Percentiles rank a stretch among this genome's conserved stretches.
Conservation (phyloP, 2,888 invertebrate genomes). For the Synergus laeviventris region DNA sequence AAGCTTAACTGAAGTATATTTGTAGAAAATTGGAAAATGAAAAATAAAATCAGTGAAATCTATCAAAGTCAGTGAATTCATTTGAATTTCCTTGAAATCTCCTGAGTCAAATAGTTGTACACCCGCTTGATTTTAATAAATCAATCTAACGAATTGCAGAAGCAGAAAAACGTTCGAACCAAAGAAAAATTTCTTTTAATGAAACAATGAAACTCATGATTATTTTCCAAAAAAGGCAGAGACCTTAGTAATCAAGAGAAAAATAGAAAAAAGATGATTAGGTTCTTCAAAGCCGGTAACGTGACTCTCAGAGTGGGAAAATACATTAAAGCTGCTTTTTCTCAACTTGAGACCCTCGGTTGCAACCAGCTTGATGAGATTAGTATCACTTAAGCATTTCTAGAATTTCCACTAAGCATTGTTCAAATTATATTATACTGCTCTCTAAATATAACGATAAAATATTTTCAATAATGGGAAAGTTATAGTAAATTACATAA, state of each 20-base stretch:
- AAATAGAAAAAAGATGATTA: conserved; percentile 5
- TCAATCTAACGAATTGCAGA: not conserved
- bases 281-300: conserved; percentile 12
- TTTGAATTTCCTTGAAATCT: too few relatives aligned
- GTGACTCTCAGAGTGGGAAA: not conserved
- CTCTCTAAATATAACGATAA: not conserved
- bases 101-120: too few relatives aligned
- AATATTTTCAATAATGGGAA: not conserved
- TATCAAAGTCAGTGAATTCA: too few relatives aligned
- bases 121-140: too few relatives aligned
- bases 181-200: too few relatives aligned
- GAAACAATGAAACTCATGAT: conserved; percentile 11
- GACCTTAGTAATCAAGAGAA: not conserved
- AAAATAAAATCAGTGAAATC: too few relatives aligned
- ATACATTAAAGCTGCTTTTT: conserved; percentile 36
- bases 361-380: conserved; percentile 15
- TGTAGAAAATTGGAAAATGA: too few relatives aligned
- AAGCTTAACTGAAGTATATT: too few relatives aligned
- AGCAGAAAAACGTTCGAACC: not conserved
- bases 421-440: not conserved
- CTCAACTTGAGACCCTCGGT: not conserved
- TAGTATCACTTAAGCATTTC: conserved; percentile 21
- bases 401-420: conserved; percentile 13
- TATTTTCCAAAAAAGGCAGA: not conserved
- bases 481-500: not conserved